phyloP scores from a whole-genome alignment of 2,113 vertebrate species.

The Heterotis niloticus region DNA sequence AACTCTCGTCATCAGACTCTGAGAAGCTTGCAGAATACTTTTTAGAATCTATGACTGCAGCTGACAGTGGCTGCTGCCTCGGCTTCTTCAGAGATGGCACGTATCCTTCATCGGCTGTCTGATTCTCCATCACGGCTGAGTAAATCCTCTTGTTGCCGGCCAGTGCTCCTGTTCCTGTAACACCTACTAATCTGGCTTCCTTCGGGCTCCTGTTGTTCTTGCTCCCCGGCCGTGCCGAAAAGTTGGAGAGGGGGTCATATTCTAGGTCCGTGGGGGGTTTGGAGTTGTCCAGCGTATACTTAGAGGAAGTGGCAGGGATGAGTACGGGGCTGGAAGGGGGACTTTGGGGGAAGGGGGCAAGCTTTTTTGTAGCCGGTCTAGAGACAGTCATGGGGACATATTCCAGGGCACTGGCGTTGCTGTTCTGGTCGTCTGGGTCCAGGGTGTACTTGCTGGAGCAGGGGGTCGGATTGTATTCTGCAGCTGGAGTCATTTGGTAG shows the following conservation, averaged over 20 bases:
- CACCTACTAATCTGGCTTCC: conserved; percentile 36
- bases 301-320: conserved; percentile 44
- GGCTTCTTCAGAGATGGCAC: conserved; percentile 66
- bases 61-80: conserved; percentile 26
- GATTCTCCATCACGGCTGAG: conserved; percentile 39
- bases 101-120: conserved; percentile 54
- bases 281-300: conserved; percentile 81
- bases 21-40: conserved; percentile 72
- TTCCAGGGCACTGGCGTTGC: conserved; percentile 69
- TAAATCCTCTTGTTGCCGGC: conserved; percentile 44
- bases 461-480: conserved; percentile 81
- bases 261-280: conserved; percentile 88
- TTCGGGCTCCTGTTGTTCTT: conserved; percentile 64
- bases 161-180: conserved; percentile 24
- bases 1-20: conserved; percentile 77
- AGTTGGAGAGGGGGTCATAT: conserved; percentile 93
- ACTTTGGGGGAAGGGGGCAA: conserved; percentile 40
- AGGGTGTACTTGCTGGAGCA: conserved; percentile 83
- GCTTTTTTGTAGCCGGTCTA: conserved; percentile 55
- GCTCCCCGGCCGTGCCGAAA: conserved; percentile 72
- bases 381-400: conserved; percentile 80
- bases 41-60: conserved; percentile 37
- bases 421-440: conserved; percentile 57
- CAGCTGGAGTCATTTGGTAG: conserved; percentile 60
- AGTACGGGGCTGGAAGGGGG: conserved; percentile 38